Base-by-base conservation (phyloP, 2,888 invertebrate genomes). In the Dromius quadrimaculatus region DNA sequence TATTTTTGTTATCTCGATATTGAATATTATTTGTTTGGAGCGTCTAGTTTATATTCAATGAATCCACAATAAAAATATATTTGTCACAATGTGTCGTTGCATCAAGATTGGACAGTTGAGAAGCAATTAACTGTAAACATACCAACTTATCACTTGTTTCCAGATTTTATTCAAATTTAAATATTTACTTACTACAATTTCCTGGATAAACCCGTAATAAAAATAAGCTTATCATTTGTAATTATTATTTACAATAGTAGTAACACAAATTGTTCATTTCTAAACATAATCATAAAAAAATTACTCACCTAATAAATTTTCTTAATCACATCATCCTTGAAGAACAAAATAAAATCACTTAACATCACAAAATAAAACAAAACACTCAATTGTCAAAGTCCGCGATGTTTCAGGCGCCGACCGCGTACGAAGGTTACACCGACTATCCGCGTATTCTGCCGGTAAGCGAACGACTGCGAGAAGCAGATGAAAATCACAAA, bases 261-360 rank as follows among this genome's bases (percentile, higher is more conserved):
- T 1, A 36, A 36, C 36, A 36, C 11, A 36, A 36, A 36, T 36
- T 6, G n/a, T 36, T 36, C 36, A 36, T 36, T 36, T n/a, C n/a
- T n/a, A n/a, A n/a, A n/a, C n/a, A 36, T 2, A 36, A 36, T 2
- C 8, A 36, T n/a, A 36, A 36, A 36, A n/a, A n/a, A 36, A 36
- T 3, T n/a, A 47, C 57, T 57, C 13, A 57, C 57, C 57, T 9
- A n/a, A n/a, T 20, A n/a, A 57, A 32, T 32, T 13, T 5, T 13
- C 34, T 50, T 28, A 11, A 28, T 57, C 28, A 57, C 57, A 57
- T 28, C 57, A 57, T 57, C 23, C 11, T 57, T 17, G 34, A 13
- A 28, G 15, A 57, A 38, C 38, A 38, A 38, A 38, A 9, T n/a
- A 28, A 28, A 28, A 38, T 13, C 38, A 38, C 38, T 28, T 8